These are phyloP conservation scores for Microplitis mediator DNA, from an alignment of 1,140 invertebrate genomes.

Conservation along the genomic window DNA sequence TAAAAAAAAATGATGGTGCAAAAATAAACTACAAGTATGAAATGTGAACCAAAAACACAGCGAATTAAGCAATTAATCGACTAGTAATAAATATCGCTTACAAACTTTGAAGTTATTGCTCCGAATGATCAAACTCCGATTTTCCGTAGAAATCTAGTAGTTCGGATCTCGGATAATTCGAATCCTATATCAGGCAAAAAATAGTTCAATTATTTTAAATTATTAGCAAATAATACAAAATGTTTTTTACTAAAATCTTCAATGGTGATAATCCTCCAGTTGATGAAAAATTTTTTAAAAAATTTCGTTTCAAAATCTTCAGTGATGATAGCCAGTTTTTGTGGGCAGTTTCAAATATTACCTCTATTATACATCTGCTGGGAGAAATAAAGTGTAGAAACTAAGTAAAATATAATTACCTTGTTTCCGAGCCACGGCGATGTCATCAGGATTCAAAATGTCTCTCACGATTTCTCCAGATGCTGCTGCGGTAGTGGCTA, in stretches of 20 bases:
- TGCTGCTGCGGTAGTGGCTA: constrained; percentile 19
- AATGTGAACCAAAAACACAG: too few relatives aligned
- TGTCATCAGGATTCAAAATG: constrained; percentile 41
- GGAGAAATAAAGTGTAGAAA: constrained; percentile 16
- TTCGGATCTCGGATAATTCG: too few relatives aligned
- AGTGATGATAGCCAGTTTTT: neutral
- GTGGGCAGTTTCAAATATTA: neutral
- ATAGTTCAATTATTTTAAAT: neutral
- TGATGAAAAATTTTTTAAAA: neutral
- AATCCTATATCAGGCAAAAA: too few relatives aligned
- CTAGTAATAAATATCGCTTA: too few relatives aligned
- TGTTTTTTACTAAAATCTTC: neutral
- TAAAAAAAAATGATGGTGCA: neutral
- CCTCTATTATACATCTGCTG: neutral
- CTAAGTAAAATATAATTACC: constrained; percentile 33
- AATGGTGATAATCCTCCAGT: constrained; percentile 1
- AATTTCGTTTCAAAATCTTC: neutral
- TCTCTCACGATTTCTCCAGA: constrained; percentile 29
- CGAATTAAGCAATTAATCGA: too few relatives aligned
- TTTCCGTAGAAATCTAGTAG: too few relatives aligned
- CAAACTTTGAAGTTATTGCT: too few relatives aligned
- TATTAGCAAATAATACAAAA: neutral
- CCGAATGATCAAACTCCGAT: too few relatives aligned
- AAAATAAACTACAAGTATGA: too few relatives aligned
- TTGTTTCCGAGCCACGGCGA: constrained; percentile 40